These are phyloP conservation scores for Polyergus mexicanus DNA, from an alignment of 1,140 invertebrate species.

Conservation along the genomic window DNA sequence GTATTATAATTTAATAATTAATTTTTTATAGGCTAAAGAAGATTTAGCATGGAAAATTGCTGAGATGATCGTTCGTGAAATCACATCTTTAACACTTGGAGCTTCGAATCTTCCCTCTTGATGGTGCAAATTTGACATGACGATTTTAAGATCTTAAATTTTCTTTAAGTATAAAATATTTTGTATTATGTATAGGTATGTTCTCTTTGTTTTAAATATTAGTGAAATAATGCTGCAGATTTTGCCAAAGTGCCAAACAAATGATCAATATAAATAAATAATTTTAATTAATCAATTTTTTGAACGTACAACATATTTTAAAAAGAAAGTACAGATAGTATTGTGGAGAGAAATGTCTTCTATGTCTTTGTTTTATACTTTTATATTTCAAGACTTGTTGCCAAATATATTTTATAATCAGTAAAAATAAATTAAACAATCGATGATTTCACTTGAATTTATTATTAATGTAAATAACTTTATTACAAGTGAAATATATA, in stretches of 20 bases:
- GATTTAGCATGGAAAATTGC: constrained; percentile 98
- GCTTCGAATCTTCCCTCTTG: constrained; percentile 80
- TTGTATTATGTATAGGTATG: constrained; percentile 35
- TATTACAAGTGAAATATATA: background rate
- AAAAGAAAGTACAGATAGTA: constrained; percentile 21
- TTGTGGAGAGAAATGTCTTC: background rate
- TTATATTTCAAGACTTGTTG: constrained; percentile 45
- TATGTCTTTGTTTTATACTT: constrained; percentile 9
- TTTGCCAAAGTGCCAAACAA: constrained; percentile 71
- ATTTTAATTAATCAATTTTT: constrained; percentile 24
- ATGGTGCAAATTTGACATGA: constrained; percentile 65
- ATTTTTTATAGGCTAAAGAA: constrained; percentile 91
- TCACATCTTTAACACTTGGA: constrained; percentile 93
- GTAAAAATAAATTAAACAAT: constrained; percentile 2
- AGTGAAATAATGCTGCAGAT: constrained; percentile 12
- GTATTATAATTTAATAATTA: constrained; percentile 14
- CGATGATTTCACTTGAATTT: constrained; percentile 11
- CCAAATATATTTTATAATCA: constrained; percentile 13
- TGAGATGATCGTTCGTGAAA: constrained; percentile 97
- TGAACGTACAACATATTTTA: constrained; percentile 24
- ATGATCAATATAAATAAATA: constrained; percentile 21
- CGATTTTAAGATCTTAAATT: constrained; percentile 36
- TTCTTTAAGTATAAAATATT: constrained; percentile 39
- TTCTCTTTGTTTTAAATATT: constrained; percentile 33
- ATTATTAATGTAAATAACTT: constrained; percentile 29